phyloP scores from a whole-genome alignment of 2,797 vertebrate species.

The Steatocranus sp. region DNA sequence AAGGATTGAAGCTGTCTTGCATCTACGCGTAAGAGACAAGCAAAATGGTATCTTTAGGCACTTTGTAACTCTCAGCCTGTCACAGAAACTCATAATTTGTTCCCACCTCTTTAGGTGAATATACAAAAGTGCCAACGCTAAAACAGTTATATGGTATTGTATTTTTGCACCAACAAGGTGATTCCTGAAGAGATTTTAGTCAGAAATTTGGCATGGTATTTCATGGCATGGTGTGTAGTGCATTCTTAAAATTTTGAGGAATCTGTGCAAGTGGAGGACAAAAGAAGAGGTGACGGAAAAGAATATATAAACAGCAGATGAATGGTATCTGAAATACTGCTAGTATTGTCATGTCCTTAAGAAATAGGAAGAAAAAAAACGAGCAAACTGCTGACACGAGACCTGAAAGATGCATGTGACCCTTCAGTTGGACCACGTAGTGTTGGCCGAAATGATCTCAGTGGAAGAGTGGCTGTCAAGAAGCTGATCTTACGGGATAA shows the following conservation, averaged over 20 bases:
- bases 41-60: not conserved
- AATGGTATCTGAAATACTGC: not conserved
- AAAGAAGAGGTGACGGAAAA: not conserved
- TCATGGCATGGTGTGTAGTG: fast-evolving
- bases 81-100: not conserved
- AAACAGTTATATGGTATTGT: fast-evolving
- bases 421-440: not conserved
- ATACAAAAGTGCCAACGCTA: not conserved
- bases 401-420: not conserved
- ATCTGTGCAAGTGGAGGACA: not conserved
- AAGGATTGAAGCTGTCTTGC: not conserved
- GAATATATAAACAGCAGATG: not conserved
- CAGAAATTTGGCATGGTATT: not conserved
- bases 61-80: not conserved
- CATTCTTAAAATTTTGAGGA: not conserved
- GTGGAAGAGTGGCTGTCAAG: not conserved
- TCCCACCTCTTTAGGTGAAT: not conserved
- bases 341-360: not conserved
- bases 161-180: not conserved
- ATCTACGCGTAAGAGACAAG: fast-evolving
- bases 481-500: not conserved
- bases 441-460: not conserved
- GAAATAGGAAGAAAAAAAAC: not conserved
- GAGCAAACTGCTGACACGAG: not conserved
- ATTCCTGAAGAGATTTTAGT: not conserved